Conservation (phyloP, 1,140 invertebrate species). For the Neodiprion virginianus region DNA sequence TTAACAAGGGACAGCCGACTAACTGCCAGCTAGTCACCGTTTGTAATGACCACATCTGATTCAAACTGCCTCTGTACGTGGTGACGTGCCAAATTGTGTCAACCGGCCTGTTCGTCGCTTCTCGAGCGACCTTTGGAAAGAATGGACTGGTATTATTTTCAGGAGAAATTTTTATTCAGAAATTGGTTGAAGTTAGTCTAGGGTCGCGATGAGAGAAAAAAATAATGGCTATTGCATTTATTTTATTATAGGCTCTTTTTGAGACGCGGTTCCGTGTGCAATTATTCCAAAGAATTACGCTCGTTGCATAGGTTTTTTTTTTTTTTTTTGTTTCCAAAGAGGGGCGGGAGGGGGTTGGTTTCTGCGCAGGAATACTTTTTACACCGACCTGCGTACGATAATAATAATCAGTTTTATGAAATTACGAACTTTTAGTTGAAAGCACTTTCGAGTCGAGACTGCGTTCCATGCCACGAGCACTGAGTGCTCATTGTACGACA, state of each 20-base stretch:
- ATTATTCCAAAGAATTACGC: background rate
- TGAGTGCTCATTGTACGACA: constrained; percentile 7
- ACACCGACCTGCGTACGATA: background rate
- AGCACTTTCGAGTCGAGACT: constrained; percentile 2
- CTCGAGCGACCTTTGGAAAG: no score
- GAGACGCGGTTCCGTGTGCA: background rate
- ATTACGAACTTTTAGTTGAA: constrained; percentile 6
- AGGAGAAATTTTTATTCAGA: no score
- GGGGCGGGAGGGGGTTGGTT: background rate
- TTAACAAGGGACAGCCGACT: background rate
- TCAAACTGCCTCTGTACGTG: background rate
- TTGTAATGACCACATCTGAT: background rate
- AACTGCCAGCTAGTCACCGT: background rate
- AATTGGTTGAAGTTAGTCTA: no score
- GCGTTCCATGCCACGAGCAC: constrained; percentile 2
- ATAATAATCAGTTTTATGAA: constrained; percentile 8
- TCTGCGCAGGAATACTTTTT: background rate
- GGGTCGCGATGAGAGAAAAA: no score
- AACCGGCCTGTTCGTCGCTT: background rate
- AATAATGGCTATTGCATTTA: no score
- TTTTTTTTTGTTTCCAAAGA: no score
- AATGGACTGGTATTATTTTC: no score
- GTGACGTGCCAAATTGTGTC: background rate
- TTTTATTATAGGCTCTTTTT: background rate
- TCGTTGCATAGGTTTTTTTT: background rate